phyloP scores from a whole-genome alignment of 2,888 invertebrate genomes.

The Heliconius charithonia region DNA sequence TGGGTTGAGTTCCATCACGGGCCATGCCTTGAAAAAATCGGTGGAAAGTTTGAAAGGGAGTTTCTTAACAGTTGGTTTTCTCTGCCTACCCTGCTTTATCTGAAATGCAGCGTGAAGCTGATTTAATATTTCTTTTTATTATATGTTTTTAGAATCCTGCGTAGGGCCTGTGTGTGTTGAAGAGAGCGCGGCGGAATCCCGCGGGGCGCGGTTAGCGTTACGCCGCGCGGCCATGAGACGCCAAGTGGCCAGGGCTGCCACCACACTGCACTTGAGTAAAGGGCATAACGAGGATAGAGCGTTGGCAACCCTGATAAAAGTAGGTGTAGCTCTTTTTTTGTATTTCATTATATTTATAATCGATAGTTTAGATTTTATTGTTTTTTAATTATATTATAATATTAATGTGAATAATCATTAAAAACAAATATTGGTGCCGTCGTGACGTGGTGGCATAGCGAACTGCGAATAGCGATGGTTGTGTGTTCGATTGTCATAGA shows the following conservation, averaged over 20 bases:
- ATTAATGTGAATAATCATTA: not conserved
- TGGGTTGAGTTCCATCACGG: not conserved
- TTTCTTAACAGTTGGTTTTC: not conserved
- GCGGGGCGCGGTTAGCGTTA: conserved; percentile 70
- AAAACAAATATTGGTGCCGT: not conserved
- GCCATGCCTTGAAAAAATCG: not conserved
- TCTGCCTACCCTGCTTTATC: not conserved
- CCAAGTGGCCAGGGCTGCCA: conserved; percentile 69
- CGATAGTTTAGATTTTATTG: not conserved
- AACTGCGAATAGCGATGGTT: not conserved
- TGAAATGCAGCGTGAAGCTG: not conserved
- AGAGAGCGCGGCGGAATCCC: conserved; percentile 70
- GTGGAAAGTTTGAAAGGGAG: not conserved
- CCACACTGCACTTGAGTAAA: conserved; percentile 57
- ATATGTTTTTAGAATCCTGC: conserved; percentile 60
- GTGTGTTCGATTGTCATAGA: too few species aligned
- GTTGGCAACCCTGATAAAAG: conserved; percentile 68
- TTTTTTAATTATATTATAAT: not conserved
- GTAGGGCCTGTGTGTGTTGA: conserved; percentile 71
- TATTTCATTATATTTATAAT: not conserved
- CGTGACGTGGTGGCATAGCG: not conserved
- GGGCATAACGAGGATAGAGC: conserved; percentile 59
- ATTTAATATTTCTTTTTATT: not conserved
- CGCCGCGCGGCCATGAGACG: conserved; percentile 73
- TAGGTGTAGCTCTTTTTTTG: conserved; percentile 41